phyloP scores from a whole-genome alignment of 2,888 invertebrate species.

The Drosophila maculinotata region DNA sequence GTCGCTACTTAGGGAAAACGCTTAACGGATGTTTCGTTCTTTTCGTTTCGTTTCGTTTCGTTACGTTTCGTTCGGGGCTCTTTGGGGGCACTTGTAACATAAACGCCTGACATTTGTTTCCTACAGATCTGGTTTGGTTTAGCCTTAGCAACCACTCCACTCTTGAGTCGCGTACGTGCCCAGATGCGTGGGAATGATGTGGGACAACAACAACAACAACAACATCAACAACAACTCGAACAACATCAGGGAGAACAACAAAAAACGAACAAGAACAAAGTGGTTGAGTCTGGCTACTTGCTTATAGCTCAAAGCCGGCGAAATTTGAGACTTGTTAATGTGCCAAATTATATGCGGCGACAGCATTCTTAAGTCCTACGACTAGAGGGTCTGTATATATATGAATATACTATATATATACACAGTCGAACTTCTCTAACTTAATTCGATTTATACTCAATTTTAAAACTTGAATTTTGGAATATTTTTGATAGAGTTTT shows the following conservation, averaged over 20 bases:
- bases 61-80: slow-evolving; percentile 35
- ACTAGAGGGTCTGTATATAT: slow-evolving; percentile 2
- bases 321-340: slow-evolving; percentile 81
- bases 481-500: no score
- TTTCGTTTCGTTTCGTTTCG: no score
- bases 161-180: slow-evolving; percentile 78
- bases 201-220: slow-evolving; percentile 49
- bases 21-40: slow-evolving; percentile 79
- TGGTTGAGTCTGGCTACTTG: slow-evolving; percentile 41
- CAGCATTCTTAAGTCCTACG: slow-evolving; percentile 46
- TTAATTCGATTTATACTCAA: background rate
- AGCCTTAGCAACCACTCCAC: slow-evolving; percentile 37
- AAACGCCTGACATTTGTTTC: slow-evolving; percentile 81
- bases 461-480: no score
- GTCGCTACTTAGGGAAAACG: slow-evolving; percentile 62
- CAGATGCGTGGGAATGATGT: slow-evolving; percentile 81
- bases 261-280: slow-evolving; percentile 28
- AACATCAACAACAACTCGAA: slow-evolving; percentile 9
- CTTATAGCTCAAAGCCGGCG: slow-evolving; percentile 54
- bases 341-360: slow-evolving; percentile 73
- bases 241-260: no score
- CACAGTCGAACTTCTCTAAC: background rate
- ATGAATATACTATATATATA: background rate
- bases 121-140: slow-evolving; percentile 52
- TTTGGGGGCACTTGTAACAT: slow-evolving; percentile 73